phyloP scores from a whole-genome alignment of 2,113 vertebrate species.

The Pseudonaja textilis region DNA sequence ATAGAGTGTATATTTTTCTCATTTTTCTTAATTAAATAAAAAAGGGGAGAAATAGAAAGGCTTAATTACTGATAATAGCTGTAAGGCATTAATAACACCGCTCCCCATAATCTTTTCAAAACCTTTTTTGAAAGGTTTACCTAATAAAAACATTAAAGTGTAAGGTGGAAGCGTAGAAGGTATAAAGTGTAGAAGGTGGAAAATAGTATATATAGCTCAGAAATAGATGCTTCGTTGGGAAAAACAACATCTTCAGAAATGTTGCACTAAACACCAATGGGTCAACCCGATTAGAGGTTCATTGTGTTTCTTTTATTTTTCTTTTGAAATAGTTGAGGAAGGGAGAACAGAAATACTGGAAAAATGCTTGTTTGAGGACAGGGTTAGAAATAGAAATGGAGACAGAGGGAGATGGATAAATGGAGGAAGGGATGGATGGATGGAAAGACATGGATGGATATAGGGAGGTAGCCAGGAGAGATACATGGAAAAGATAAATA shows the following conservation, averaged over 20 bases:
- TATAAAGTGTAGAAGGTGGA: background rate
- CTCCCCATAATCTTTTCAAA: background rate
- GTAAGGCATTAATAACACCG: slow-evolving; percentile 16
- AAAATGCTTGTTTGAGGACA: background rate
- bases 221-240: slow-evolving; percentile 6
- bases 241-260: background rate
- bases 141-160: slow-evolving; percentile 24
- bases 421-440: background rate
- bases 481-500: no score
- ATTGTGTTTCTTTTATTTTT: background rate
- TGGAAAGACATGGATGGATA: no score
- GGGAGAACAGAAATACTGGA: background rate
- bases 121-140: slow-evolving; percentile 11
- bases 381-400: background rate
- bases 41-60: background rate
- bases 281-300: background rate
- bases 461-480: no score
- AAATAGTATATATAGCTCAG: slow-evolving; percentile 8
- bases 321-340: background rate
- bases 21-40: background rate
- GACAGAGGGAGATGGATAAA: background rate
- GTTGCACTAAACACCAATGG: slow-evolving; percentile 3
- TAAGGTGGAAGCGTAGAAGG: background rate
- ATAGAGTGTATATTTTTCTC: background rate
- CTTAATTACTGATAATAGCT: slow-evolving; percentile 7